phyloP scores from a whole-genome alignment of 2,113 vertebrate genomes.

The Chionomys nivalis region DNA sequence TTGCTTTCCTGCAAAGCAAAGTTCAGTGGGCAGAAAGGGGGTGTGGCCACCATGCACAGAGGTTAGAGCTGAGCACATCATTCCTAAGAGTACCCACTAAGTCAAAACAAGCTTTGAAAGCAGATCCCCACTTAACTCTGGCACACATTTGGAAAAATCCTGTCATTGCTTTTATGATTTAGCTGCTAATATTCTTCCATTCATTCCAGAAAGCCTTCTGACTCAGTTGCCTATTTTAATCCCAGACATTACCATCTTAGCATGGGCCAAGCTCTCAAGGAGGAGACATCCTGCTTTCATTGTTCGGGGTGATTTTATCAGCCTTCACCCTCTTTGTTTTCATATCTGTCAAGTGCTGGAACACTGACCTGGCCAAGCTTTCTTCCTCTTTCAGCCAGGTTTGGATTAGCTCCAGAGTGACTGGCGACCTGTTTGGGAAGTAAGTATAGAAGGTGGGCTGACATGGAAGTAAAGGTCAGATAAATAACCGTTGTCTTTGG shows the following conservation, averaged over 20 bases:
- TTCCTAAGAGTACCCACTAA: not conserved
- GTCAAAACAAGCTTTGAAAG: conserved; percentile 31
- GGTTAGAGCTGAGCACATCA: conserved; percentile 2
- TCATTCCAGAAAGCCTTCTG: conserved; percentile 8
- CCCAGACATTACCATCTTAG: not conserved
- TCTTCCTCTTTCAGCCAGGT: conserved; percentile 71
- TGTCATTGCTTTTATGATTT: not conserved
- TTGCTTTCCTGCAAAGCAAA: conserved; percentile 6
- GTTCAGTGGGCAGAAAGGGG: not conserved
- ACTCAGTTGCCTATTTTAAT: conserved; percentile 49
- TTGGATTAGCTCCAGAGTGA: conserved; percentile 73
- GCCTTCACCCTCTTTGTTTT: conserved; percentile 70
- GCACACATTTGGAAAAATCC: not conserved
- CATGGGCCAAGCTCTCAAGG: conserved; percentile 2
- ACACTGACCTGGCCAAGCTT: conserved; percentile 45
- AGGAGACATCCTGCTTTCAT: conserved; percentile 44
- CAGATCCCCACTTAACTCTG: not conserved
- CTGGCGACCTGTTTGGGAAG: conserved; percentile 72
- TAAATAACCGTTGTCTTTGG: conserved; percentile 56
- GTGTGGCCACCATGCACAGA: not conserved
- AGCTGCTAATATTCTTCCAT: not conserved
- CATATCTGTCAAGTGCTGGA: conserved; percentile 58
- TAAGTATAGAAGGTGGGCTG: conserved; percentile 51
- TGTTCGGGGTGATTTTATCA: conserved; percentile 49
- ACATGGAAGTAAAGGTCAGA: conserved; percentile 63